phyloP scores from a whole-genome alignment of 2,113 vertebrate species.

The Ciconia boyciana region DNA sequence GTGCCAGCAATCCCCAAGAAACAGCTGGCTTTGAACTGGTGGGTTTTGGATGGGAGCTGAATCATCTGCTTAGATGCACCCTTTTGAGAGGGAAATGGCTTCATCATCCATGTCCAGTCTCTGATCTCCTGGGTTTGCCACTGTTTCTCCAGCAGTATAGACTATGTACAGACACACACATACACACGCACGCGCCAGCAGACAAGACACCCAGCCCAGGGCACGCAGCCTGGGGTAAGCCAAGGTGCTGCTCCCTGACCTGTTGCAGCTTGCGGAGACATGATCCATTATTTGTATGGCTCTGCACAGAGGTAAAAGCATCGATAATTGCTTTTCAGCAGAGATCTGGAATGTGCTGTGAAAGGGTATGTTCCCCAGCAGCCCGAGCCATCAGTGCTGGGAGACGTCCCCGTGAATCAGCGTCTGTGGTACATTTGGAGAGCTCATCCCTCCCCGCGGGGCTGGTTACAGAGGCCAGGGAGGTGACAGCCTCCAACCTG shows the following conservation, averaged over 20 bases:
- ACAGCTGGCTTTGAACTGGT: background rate
- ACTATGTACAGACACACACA: background rate
- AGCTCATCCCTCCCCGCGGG: background rate
- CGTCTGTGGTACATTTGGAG: background rate
- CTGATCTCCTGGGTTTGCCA: background rate
- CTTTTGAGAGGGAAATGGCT: background rate
- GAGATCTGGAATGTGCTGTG: background rate
- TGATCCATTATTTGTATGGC: background rate
- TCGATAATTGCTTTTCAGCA: background rate
- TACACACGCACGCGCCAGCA: background rate
- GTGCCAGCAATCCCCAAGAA: background rate
- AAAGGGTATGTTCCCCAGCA: background rate
- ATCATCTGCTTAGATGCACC: background rate
- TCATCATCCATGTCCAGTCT: background rate
- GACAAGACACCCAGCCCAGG: background rate
- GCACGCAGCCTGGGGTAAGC: background rate
- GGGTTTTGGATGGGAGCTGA: background rate
- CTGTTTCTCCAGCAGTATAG: accelerated
- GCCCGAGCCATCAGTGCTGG: background rate
- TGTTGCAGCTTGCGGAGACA: background rate
- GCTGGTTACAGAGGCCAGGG: background rate
- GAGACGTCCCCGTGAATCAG: background rate
- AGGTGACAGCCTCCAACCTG: background rate
- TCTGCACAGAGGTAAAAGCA: background rate
- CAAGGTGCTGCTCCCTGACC: background rate